Percentiles rank a stretch among this genome's conserved stretches.
Conservation (phyloP, 2,113 vertebrate genomes). For the Pantherophis guttatus region DNA sequence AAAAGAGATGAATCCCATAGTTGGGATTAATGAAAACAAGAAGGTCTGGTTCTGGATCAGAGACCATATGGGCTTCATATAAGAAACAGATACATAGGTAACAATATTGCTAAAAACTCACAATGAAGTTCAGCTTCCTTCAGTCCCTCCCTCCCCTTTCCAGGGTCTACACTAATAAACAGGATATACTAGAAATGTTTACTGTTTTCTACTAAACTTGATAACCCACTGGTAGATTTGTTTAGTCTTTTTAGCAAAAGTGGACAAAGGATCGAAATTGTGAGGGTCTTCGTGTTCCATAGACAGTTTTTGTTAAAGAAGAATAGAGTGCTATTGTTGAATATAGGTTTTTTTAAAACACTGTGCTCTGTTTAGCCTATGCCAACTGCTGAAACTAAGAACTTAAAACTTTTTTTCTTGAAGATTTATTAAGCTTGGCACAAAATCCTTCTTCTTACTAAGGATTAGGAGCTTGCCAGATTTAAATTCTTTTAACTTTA, state of each 20-base stretch:
- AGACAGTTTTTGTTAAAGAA: background rate
- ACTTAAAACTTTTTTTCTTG: background rate
- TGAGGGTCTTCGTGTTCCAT: constrained; percentile 13
- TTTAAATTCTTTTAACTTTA: constrained; percentile 22
- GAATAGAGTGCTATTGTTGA: background rate
- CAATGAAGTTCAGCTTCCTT: background rate
- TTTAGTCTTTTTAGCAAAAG: background rate
- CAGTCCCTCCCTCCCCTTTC: no score
- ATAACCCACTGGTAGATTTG: background rate
- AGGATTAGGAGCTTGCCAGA: background rate
- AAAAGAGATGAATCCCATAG: background rate
- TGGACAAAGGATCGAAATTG: constrained; percentile 16
- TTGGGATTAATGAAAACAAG: background rate
- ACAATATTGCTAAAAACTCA: background rate
- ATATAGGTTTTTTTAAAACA: background rate
- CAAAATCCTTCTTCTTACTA: accelerated
- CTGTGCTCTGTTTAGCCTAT: background rate
- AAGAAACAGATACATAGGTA: background rate
- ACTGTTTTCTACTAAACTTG: background rate
- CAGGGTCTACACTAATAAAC: background rate
- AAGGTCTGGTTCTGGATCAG: background rate
- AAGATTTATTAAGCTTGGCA: constrained; percentile 21
- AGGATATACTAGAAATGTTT: background rate
- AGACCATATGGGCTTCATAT: background rate
- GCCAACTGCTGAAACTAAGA: background rate